phyloP scores from a whole-genome alignment of 1,140 invertebrate species.

The Akabosia matsudoensis region DNA sequence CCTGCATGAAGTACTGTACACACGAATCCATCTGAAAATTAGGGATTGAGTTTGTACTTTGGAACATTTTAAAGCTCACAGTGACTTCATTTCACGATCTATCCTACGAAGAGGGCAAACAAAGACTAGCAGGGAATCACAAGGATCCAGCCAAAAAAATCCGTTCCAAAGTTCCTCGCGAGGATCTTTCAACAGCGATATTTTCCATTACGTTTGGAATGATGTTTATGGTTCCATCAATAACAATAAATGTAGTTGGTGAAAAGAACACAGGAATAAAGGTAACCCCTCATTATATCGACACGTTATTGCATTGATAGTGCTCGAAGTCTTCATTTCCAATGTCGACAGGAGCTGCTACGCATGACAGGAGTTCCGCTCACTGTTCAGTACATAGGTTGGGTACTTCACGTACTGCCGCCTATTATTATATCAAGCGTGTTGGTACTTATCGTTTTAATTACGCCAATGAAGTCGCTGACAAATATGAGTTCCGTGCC shows the following conservation, averaged over 20 bases:
- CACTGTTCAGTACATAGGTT: constrained; percentile 44
- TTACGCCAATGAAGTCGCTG: constrained; percentile 28
- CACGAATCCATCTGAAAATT: no score
- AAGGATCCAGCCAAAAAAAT: no score
- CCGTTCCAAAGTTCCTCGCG: no score
- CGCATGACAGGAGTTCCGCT: constrained; percentile 34
- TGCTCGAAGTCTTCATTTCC: neutral
- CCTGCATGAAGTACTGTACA: no score
- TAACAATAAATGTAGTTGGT: constrained; percentile 25
- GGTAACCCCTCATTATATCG: constrained; percentile 18
- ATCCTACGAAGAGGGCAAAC: no score
- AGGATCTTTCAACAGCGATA: no score
- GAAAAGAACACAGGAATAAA: constrained; percentile 45
- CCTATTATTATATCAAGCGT: constrained; percentile 33
- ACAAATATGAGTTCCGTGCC: constrained; percentile 10
- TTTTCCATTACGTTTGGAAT: no score
- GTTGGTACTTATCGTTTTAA: constrained; percentile 35
- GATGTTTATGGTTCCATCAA: neutral
- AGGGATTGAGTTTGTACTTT: no score
- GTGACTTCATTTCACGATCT: no score
- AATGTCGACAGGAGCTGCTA: constrained; percentile 30
- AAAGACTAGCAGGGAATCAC: no score
- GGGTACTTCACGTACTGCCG: constrained; percentile 43
- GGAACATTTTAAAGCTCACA: no score
- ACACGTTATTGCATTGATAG: neutral